phyloP scores from a whole-genome alignment of 2,113 vertebrate species.

The Toxotes jaculatrix region DNA sequence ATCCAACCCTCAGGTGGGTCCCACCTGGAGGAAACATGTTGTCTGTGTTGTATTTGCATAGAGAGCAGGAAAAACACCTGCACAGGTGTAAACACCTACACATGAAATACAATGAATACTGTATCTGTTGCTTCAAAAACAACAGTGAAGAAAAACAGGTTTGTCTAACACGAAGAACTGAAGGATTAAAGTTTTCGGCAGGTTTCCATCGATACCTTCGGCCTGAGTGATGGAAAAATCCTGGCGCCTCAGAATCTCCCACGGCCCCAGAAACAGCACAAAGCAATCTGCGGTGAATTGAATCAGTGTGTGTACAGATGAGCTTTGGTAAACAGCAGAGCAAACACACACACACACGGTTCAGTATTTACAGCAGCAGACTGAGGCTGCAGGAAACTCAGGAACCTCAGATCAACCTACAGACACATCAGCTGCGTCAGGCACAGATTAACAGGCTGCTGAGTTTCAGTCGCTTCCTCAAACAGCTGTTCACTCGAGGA shows the following conservation, averaged over 20 bases:
- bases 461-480: too few species aligned
- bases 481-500: too few species aligned
- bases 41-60: too few species aligned
- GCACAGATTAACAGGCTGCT: too few species aligned
- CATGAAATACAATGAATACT: too few species aligned
- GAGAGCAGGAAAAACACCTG: too few species aligned
- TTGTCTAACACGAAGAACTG: neutral
- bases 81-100: too few species aligned
- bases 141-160: neutral
- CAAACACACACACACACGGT: neutral
- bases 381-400: slow-evolving; percentile 7
- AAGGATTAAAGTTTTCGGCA: slow-evolving; percentile 12
- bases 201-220: slow-evolving; percentile 6
- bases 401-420: neutral
- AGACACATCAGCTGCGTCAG: too few species aligned
- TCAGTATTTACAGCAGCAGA: slow-evolving; percentile 32
- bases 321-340: slow-evolving; percentile 3
- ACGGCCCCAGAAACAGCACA: neutral
- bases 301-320: slow-evolving; percentile 26
- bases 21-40: too few species aligned
- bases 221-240: neutral
- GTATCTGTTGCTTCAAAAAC: too few species aligned
- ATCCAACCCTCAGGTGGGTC: too few species aligned
- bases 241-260: neutral
- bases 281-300: slow-evolving; percentile 1